A percentile compares a stretch with the other conserved stretches of the same genome.
phyloP scores from a whole-genome alignment of 2,797 vertebrate genomes.

The Melanogrammus aeglefinus region DNA sequence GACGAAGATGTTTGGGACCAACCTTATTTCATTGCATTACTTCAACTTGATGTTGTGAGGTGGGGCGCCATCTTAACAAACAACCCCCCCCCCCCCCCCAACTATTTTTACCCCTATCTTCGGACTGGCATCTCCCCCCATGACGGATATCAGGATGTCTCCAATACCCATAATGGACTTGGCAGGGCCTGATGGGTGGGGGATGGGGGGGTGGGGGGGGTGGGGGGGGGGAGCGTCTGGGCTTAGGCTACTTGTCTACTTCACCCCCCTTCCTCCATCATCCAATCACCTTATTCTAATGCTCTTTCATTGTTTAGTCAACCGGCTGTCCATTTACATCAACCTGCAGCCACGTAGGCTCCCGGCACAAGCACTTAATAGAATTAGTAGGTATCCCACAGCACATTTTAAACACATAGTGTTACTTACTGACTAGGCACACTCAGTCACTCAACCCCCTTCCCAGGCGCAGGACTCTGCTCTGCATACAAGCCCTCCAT shows the following conservation, averaged over 20 bases:
- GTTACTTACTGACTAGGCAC: conserved; percentile 46
- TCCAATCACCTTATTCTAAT: conserved; percentile 80
- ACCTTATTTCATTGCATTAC: conserved; percentile 68
- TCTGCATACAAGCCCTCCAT: conserved; percentile 34
- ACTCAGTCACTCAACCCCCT: conserved; percentile 37
- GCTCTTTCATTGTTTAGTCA: conserved; percentile 76
- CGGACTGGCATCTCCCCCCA: conserved; percentile 41
- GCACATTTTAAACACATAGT: conserved; percentile 75
- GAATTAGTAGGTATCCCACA: conserved; percentile 79
- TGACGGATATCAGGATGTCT: conserved; percentile 67
- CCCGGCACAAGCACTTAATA: conserved; percentile 73
- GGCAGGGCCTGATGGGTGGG: conserved; percentile 65
- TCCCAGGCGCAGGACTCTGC: conserved; percentile 38
- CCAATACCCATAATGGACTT: conserved; percentile 80
- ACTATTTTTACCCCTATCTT: conserved; percentile 26
- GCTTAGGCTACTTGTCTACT: conserved; percentile 57
- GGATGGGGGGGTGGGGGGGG: conserved; percentile 52
- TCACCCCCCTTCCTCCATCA: conserved; percentile 68
- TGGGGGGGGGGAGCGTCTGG: conserved; percentile 20
- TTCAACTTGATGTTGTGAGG: conserved; percentile 49
- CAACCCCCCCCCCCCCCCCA: conserved; percentile 35
- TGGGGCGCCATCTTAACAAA: conserved; percentile 65
- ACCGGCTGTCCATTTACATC: conserved; percentile 77
- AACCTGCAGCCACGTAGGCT: conserved; percentile 62
- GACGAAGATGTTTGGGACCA: conserved; percentile 32